These are phyloP conservation scores for Cyaniris semiargus DNA, from an alignment of 2,888 invertebrate genomes.

Conservation along the genomic window DNA sequence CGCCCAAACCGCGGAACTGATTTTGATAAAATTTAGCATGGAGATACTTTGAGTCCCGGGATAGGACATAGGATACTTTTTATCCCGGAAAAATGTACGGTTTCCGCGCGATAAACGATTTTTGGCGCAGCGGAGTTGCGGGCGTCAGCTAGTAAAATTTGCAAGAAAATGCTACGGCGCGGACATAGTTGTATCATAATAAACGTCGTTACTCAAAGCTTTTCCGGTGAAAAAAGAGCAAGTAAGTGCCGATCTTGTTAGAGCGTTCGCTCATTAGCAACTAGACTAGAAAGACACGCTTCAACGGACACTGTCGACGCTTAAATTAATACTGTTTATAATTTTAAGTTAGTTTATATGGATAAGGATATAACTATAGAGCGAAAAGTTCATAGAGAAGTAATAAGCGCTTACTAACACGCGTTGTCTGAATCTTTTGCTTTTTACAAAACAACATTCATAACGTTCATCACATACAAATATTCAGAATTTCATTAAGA, in stretches of 20 bases:
- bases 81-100: too few species aligned
- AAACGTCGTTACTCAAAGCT: constrained; percentile 21
- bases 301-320: neutral
- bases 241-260: constrained; percentile 6
- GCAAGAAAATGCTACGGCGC: neutral
- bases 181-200: neutral
- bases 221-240: constrained; percentile 19
- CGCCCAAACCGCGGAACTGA: too few species aligned
- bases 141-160: neutral
- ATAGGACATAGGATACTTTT: too few species aligned
- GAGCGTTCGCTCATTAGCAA: constrained; percentile 25
- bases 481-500: too few species aligned
- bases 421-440: neutral
- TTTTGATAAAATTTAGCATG: too few species aligned
- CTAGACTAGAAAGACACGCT: constrained; percentile 16
- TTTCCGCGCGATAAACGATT: too few species aligned
- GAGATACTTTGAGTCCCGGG: too few species aligned
- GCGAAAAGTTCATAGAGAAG: neutral
- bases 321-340: constrained; percentile 11
- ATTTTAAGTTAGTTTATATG: neutral
- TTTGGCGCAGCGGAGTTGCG: too few species aligned
- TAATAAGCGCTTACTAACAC: neutral
- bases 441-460: too few species aligned
- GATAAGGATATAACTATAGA: neutral
- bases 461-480: too few species aligned